These are phyloP conservation scores for Hestina assimilis DNA, from an alignment of 1,140 invertebrate species.

Conservation along the genomic window DNA sequence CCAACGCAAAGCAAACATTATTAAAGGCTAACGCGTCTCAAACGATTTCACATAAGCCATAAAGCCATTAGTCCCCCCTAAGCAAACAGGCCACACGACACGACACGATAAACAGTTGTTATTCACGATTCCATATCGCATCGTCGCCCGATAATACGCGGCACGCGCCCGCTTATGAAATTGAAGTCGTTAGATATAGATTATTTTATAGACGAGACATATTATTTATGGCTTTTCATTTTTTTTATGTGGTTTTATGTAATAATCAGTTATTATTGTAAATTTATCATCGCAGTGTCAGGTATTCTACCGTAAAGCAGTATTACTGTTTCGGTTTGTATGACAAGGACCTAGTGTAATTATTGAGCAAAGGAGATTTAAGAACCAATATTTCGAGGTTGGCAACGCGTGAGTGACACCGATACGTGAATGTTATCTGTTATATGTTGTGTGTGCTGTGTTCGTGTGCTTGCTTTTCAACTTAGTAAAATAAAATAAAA, in stretches of 20 bases:
- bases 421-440: too few species aligned
- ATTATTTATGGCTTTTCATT: not conserved
- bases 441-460: too few species aligned
- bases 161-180: conserved; percentile 70
- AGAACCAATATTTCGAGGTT: too few species aligned
- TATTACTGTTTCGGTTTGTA: too few species aligned
- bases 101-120: conserved; percentile 70
- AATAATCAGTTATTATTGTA: not conserved
- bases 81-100: conserved; percentile 53
- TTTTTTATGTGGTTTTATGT: not conserved
- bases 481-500: too few species aligned
- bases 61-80: conserved; percentile 54
- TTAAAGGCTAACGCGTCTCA: conserved; percentile 25
- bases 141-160: conserved; percentile 66
- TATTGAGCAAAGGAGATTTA: too few species aligned
- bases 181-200: conserved; percentile 46
- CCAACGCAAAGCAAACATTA: conserved; percentile 32
- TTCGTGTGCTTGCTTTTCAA: too few species aligned
- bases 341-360: too few species aligned
- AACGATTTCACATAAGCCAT: conserved; percentile 56
- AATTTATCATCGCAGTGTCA: too few species aligned
- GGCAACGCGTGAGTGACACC: too few species aligned
- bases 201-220: conserved; percentile 27
- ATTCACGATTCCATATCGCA: conserved; percentile 63
- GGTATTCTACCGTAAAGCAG: too few species aligned